Evolutionary conservation across 1,140 invertebrate genomes (phyloP), one percentile per base, ranked within the genome.

Genomic region (Eubasilissa regina): DNA sequence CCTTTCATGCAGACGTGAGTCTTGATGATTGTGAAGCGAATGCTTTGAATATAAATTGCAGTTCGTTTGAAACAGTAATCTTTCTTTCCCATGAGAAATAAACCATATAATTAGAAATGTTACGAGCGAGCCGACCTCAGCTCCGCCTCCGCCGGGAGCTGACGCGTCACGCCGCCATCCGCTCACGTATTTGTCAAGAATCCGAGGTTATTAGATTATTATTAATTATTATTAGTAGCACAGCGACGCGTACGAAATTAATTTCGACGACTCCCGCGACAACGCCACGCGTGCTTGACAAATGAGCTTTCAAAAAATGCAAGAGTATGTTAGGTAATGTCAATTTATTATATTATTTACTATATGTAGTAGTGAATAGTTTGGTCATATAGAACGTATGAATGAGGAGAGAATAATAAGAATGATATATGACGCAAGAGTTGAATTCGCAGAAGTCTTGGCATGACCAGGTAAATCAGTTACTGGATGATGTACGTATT

Each of bases 61-160:
- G 19, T 64, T 25, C 60, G 13, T 43, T 35, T 35, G 19, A 43
- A 25, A 62, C 19, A 13, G 60, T 25, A 21, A n/a, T 19, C 60
- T 64, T 64, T 64, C 60, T 64, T 64, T 64, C 60, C 60, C 60
- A 64, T 64, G 60, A 64, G 60, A 64, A 64, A 64, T 64, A 64
- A 21, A 64, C 10, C 19, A 43, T 35, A 64, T 64, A 64, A 64
- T 64, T 64, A 64, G 60, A 64, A 64, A 25, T 13, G 60, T 11
- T 25, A 4, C 13, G 60, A 25, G 35, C 60, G 60, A 58, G 19
- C 17, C 55, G 55, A 58, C 55, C 55, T 58, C 55, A 4, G 6
- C 55, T 8, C 0, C 8, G n/a, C n/a, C 19, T 55, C 53, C n/a
- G 10, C 0, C 53, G 10, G 15, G 6, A 6, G 55, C 55, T 58